These are phyloP conservation scores for Cyanoramphus novaezelandiae DNA, from an alignment of 2,113 vertebrate species.

Conservation along the genomic window DNA sequence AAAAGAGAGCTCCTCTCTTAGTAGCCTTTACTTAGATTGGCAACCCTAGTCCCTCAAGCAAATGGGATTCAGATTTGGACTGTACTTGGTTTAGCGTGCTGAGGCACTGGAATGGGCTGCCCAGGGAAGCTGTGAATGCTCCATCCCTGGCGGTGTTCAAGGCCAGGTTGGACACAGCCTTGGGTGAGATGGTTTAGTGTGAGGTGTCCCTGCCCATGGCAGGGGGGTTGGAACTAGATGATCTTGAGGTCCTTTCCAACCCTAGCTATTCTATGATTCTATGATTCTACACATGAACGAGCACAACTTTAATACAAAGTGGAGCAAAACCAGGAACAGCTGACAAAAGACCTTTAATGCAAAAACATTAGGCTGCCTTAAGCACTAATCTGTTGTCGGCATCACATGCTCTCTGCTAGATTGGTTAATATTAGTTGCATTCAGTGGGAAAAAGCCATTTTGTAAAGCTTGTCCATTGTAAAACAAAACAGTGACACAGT, in stretches of 20 bases:
- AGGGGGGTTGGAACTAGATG: too few species aligned
- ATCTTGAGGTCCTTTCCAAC: too few species aligned
- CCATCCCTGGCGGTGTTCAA: too few species aligned
- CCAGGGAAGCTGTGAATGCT: too few species aligned
- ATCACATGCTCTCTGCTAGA: not conserved
- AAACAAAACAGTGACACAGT: not conserved
- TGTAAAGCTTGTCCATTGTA: not conserved
- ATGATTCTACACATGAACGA: not conserved
- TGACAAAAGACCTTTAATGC: not conserved
- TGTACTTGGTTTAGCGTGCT: not conserved
- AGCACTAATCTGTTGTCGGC: not conserved
- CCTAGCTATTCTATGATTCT: too few species aligned
- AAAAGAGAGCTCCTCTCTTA: not conserved
- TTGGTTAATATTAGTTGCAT: not conserved
- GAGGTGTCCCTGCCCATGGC: too few species aligned
- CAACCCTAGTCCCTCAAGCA: not conserved
- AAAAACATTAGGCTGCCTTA: not conserved
- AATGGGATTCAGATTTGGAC: not conserved
- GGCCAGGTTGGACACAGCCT: too few species aligned
- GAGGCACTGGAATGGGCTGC: too few species aligned
- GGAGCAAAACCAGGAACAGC: not conserved
- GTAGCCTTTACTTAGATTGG: not conserved
- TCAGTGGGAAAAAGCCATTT: not conserved
- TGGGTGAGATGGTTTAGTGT: too few species aligned
- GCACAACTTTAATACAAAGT: not conserved